Conservation (phyloP, 2,888 invertebrate species). For the Tolmerus cingulatus region DNA sequence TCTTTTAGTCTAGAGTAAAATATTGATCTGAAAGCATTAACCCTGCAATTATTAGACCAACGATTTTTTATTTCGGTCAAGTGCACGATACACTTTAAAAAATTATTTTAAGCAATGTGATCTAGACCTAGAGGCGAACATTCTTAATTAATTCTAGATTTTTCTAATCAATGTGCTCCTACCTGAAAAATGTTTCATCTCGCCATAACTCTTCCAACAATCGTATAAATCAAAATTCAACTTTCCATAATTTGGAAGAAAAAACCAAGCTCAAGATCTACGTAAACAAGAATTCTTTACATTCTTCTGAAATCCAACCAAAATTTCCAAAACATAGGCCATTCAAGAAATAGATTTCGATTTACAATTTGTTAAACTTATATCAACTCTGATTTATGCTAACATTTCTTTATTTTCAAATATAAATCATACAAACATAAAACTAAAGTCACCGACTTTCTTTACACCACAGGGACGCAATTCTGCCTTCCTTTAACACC, state of each 20-base stretch:
- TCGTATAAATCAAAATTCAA: too few relatives aligned
- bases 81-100: too few relatives aligned
- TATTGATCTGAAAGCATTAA: background rate
- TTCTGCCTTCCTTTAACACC: slow-evolving; percentile 70
- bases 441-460: background rate
- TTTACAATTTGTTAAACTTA: background rate
- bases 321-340: background rate
- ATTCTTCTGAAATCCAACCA: background rate
- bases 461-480: slow-evolving; percentile 64
- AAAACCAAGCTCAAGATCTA: too few relatives aligned
- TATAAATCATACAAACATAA: background rate
- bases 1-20: background rate
- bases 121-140: background rate
- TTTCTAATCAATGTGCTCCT: background rate
- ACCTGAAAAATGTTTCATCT: too few relatives aligned
- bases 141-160: background rate
- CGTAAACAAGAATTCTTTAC: too few relatives aligned
- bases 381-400: background rate
- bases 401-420: background rate
- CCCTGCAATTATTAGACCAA: background rate
- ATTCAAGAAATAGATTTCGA: background rate
- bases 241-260: too few relatives aligned
- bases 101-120: background rate
- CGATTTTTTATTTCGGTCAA: background rate
- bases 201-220: too few relatives aligned